These are phyloP conservation scores for Bradypodion ventrale DNA, from an alignment of 2,797 vertebrate species.

Conservation along the genomic window DNA sequence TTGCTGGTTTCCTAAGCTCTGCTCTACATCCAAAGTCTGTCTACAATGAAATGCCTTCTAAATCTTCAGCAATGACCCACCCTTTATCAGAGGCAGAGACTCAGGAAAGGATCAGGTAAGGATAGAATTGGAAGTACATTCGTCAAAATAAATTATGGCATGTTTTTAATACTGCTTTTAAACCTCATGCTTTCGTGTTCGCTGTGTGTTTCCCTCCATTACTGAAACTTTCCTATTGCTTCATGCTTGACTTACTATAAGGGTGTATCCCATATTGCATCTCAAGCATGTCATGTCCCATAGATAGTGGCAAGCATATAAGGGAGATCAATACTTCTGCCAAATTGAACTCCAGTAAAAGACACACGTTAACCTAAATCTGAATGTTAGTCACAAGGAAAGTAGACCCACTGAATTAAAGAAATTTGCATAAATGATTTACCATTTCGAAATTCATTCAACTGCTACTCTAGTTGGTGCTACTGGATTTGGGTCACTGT, in stretches of 20 bases:
- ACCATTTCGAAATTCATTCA: too few relatives aligned
- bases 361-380: too few relatives aligned
- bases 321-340: background rate
- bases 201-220: background rate
- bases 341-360: background rate
- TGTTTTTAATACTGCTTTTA: background rate
- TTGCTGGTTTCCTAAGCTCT: background rate
- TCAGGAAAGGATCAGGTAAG: background rate
- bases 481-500: background rate
- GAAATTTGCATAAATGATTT: too few relatives aligned
- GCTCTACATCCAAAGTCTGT: background rate
- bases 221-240: background rate
- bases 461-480: too few relatives aligned
- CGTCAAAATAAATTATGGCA: background rate
- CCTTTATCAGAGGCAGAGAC: background rate
- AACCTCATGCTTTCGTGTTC: background rate
- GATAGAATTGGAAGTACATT: background rate
- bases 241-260: background rate
- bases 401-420: too few relatives aligned
- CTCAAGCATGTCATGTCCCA: background rate
- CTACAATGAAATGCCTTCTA: background rate
- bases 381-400: too few relatives aligned
- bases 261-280: background rate
- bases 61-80: background rate
- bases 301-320: background rate